Evolutionary conservation across 2,888 invertebrate species (phyloP), one percentile per base, ranked within the genome.

Genomic region (Rhamnusium bicolor): DNA sequence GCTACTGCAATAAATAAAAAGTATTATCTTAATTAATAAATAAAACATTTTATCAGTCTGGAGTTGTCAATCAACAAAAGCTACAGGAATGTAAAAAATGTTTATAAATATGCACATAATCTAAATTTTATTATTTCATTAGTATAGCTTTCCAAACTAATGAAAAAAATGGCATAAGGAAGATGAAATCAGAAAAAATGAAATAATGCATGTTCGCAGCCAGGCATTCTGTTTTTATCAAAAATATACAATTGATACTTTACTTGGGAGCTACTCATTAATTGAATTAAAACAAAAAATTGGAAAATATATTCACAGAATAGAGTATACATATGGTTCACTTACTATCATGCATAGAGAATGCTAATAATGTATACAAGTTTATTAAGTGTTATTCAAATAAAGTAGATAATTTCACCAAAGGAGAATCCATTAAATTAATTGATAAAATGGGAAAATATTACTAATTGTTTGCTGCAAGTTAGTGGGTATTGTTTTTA

Each of bases 351-450:
- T 56, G 53, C 53, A 53, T 16, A 32, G 53, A 32, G 54, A 53
- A 29, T 32, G 18, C n/a, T 56, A 67, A 56, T 61, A 61, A 61
- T 40, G 61, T 40, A 63, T 18, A 66, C 19, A 46, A 29, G 10
- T 54, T 46, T 24, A 54, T 67, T 32, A 21, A 67, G 67, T 67
- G 67, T 46, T 67, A 24, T 16, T 56, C 67, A 67, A 67, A 67
- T 67, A 67, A 56, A 53, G 56, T 18, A 67, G 67, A 67, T 67
- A 67, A 67, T 40, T 56, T 21, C 7, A 24, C n/a, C 7, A 12
- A 18, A 18, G 40, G 32, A 56, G 65, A 21, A 27, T 53, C 67
- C 67, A 67, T 67, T 67, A 67, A 46, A 46, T 46, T 54, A 67
- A 67, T 67, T 67, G 67, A 67, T 54, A 67, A 29, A 7, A 10